phyloP scores from a whole-genome alignment of 1,140 invertebrate species.

The Temnothorax curvispinosus region DNA sequence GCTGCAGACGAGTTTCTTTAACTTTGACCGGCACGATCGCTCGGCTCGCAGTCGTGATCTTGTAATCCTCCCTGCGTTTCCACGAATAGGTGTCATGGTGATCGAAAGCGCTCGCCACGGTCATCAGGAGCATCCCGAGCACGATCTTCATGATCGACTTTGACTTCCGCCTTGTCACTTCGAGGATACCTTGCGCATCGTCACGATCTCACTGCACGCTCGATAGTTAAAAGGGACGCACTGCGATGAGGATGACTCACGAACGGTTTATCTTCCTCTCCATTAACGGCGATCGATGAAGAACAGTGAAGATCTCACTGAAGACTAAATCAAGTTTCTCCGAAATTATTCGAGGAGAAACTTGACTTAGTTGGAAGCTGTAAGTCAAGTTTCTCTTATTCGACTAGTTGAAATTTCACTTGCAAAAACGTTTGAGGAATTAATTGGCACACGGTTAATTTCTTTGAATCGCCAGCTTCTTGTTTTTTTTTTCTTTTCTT shows the following conservation, averaged over 20 bases:
- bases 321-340: conserved; percentile 5
- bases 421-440: conserved; percentile 15
- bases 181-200: conserved; percentile 7
- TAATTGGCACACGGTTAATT: neutral
- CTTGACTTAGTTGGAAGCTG: conserved; percentile 14
- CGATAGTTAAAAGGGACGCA: neutral
- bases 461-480: neutral
- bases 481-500: neutral
- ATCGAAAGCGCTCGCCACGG: conserved; percentile 20
- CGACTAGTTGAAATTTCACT: conserved; percentile 41
- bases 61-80: conserved; percentile 29
- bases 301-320: neutral
- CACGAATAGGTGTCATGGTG: conserved; percentile 32
- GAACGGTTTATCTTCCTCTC: neutral
- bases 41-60: conserved; percentile 32
- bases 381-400: conserved; percentile 15
- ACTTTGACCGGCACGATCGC: conserved; percentile 4
- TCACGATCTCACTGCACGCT: conserved; percentile 18
- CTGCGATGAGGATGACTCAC: neutral
- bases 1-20: conserved; percentile 25
- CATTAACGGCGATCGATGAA: neutral
- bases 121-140: conserved; percentile 53
- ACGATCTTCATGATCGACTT: conserved; percentile 63
- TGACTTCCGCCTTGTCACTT: conserved; percentile 44
- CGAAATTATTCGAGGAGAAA: conserved; percentile 39